Conservation (phyloP, 2,888 invertebrate species). For the Heterodera filipjevi region DNA sequence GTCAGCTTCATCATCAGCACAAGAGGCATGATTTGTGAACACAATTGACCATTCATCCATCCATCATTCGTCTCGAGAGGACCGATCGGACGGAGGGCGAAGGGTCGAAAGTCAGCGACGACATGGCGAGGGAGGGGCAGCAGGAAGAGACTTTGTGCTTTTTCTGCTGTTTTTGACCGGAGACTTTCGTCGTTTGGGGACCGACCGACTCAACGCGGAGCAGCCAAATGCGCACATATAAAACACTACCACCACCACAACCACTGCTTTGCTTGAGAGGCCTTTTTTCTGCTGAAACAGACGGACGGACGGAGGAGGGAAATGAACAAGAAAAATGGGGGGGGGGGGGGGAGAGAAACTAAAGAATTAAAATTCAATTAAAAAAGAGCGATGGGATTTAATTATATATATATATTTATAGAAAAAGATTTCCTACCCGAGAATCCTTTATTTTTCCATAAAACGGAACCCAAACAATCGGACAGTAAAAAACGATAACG, state of each 20-base stretch:
- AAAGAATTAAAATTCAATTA: too few relatives aligned
- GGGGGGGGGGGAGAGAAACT: neutral
- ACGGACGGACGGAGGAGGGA: neutral
- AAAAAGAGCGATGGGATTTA: neutral
- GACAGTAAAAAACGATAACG: too few relatives aligned
- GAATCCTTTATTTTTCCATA: too few relatives aligned
- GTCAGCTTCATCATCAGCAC: neutral
- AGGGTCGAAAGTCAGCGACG: neutral
- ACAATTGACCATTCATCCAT: neutral
- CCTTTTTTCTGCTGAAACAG: constrained; percentile 9
- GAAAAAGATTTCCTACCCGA: too few relatives aligned
- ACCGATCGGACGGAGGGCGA: neutral
- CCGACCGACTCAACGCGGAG: neutral
- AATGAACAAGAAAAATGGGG: neutral
- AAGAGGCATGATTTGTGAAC: constrained; percentile 1
- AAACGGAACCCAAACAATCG: too few relatives aligned
- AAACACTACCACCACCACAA: too few relatives aligned
- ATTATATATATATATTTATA: too few relatives aligned
- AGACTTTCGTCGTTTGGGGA: neutral
- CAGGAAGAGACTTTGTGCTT: neutral
- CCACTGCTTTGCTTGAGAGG: neutral
- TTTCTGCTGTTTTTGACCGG: neutral
- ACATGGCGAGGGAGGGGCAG: neutral
- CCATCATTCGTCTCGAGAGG: neutral
- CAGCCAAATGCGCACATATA: neutral